Evolutionary conservation across 2,888 invertebrate species (phyloP).

Genomic region (Rhingia campestris): DNA sequence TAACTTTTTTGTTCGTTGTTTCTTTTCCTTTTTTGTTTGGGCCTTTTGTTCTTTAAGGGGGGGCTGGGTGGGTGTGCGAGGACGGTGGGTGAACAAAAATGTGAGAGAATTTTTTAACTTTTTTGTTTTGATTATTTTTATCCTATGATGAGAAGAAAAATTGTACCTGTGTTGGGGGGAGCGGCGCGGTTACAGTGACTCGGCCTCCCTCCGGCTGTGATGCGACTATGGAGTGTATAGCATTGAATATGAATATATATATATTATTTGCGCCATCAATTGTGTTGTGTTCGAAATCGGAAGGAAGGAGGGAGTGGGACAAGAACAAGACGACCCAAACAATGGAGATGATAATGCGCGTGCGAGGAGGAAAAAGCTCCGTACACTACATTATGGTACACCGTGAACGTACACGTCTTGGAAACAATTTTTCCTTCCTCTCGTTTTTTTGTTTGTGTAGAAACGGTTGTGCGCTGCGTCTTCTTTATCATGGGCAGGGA

Average conservation of each 20-base stretch:
- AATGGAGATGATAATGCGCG: slow-evolving; percentile 66
- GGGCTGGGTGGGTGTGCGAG: slow-evolving; percentile 18
- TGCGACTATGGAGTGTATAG: slow-evolving; percentile 25
- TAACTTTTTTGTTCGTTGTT: slow-evolving; percentile 13
- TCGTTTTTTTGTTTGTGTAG: slow-evolving; percentile 3
- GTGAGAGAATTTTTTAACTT: slow-evolving; percentile 71
- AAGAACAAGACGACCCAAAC: slow-evolving; percentile 60
- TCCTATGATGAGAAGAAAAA: slow-evolving; percentile 58
- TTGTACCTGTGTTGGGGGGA: slow-evolving; percentile 67
- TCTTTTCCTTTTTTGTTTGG: slow-evolving; percentile 44
- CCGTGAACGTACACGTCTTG: slow-evolving; percentile 23
- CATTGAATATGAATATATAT: slow-evolving; percentile 14
- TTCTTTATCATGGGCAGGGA: slow-evolving; percentile 40
- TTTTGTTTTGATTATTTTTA: slow-evolving; percentile 75
- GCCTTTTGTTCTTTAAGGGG: slow-evolving; percentile 46
- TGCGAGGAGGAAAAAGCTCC: slow-evolving; percentile 65
- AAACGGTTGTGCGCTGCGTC: slow-evolving; percentile 11
- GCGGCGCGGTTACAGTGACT: slow-evolving; percentile 35
- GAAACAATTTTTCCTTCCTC: slow-evolving; percentile 34
- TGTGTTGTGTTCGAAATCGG: slow-evolving; percentile 14
- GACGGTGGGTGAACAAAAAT: slow-evolving; percentile 50
- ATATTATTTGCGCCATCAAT: slow-evolving; percentile 58
- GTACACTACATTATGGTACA: slow-evolving; percentile 4
- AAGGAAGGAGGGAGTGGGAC: slow-evolving; percentile 5
- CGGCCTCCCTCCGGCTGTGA: not conserved